phyloP scores from a whole-genome alignment of 2,888 invertebrate species.

The Rhagonycha lutea region DNA sequence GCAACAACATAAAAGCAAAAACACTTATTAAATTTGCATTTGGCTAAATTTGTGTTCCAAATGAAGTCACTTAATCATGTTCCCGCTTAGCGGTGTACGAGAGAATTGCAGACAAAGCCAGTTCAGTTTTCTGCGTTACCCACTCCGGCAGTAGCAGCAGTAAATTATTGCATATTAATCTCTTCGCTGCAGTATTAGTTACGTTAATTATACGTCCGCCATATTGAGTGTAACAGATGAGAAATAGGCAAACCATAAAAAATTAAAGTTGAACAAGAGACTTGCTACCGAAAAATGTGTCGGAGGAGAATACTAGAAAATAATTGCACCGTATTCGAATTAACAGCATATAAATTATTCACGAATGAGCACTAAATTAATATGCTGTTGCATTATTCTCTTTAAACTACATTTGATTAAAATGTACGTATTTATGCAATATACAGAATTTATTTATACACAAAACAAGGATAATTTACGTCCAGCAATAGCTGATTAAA shows the following conservation, averaged over 20 bases:
- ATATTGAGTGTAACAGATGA: conserved; percentile 50
- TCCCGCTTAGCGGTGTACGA: conserved; percentile 44
- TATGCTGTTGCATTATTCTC: conserved; percentile 5
- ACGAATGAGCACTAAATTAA: conserved; percentile 2
- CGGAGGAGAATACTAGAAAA: neutral
- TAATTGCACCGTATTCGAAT: conserved; percentile 1
- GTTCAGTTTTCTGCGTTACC: conserved; percentile 54
- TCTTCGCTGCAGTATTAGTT: conserved; percentile 57
- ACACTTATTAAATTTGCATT: conserved; percentile 57
- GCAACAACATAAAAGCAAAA: conserved; percentile 48
- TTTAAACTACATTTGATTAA: conserved; percentile 15
- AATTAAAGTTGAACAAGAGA: conserved; percentile 37
- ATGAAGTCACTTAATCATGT: conserved; percentile 56
- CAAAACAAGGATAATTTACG: conserved; percentile 37
- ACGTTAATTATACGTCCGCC: conserved; percentile 55
- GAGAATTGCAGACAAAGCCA: conserved; percentile 50
- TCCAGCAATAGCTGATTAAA: conserved; percentile 41
- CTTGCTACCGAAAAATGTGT: conserved; percentile 3
- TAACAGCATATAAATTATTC: conserved; percentile 3
- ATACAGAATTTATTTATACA: conserved; percentile 33
- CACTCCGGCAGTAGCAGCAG: conserved; percentile 50
- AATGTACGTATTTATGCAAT: conserved; percentile 19
- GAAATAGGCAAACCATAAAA: conserved; percentile 45
- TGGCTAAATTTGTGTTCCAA: conserved; percentile 55
- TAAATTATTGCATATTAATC: conserved; percentile 59